Evolutionary conservation across 2,888 invertebrate genomes (phyloP).

Genomic region (Oasisia sp.): DNA sequence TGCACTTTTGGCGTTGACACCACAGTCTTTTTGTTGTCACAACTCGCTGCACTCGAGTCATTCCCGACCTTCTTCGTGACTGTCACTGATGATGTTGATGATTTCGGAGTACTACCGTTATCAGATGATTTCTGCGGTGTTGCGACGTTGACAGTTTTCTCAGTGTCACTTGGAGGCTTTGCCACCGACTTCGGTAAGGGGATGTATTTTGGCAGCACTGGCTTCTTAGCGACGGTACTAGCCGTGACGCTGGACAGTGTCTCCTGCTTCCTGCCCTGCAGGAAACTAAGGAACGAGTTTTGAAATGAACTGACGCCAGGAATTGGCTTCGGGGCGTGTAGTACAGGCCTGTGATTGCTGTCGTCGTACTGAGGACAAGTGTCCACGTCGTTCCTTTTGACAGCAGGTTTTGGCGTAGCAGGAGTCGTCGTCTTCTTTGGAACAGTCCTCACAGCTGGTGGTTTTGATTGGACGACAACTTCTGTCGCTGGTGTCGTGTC

Average conservation of each 20-base stretch:
- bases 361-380: neutral
- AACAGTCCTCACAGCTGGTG: neutral
- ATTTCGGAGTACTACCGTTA: neutral
- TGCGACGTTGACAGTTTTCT: neutral
- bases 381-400: neutral
- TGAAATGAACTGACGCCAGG: slow-evolving; percentile 45
- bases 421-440: neutral
- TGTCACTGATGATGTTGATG: neutral
- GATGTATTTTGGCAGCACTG: slow-evolving; percentile 60
- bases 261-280: slow-evolving; percentile 61
- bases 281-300: slow-evolving; percentile 58
- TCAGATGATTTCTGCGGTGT: neutral
- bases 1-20: slow-evolving; percentile 13
- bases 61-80: neutral
- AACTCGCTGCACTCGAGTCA: neutral
- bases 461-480: slow-evolving; percentile 13
- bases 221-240: slow-evolving; percentile 52
- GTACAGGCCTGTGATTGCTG: neutral
- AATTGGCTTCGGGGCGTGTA: neutral
- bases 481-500: slow-evolving; percentile 13
- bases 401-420: neutral
- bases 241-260: slow-evolving; percentile 60
- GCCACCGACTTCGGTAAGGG: slow-evolving; percentile 47
- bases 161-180: slow-evolving; percentile 41
- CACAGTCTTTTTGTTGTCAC: neutral